These are phyloP conservation scores for Drosophila koepferae DNA, from an alignment of 2,888 invertebrate species.

Conservation along the genomic window DNA sequence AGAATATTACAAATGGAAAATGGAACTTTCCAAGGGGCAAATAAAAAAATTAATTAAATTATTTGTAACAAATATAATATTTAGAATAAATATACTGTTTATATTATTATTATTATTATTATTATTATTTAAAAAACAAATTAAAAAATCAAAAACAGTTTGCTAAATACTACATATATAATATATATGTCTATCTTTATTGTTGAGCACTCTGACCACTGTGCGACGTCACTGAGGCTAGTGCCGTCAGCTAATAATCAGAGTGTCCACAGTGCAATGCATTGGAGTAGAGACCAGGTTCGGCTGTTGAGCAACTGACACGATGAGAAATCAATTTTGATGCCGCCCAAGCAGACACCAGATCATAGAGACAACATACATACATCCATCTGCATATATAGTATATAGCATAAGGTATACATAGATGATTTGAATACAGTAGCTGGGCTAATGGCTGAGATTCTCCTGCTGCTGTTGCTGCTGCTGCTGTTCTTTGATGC, in stretches of 20 bases:
- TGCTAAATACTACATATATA: too few species aligned
- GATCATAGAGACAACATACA: slow-evolving; percentile 26
- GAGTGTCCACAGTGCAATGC: slow-evolving; percentile 53
- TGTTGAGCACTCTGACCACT: slow-evolving; percentile 16
- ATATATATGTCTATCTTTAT: background rate
- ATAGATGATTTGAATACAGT: slow-evolving; percentile 71
- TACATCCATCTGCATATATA: background rate
- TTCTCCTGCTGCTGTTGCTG: slow-evolving; percentile 41
- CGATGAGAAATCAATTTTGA: slow-evolving; percentile 75
- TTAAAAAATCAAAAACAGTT: too few species aligned
- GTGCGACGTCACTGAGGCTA: slow-evolving; percentile 62
- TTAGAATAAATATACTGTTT: background rate
- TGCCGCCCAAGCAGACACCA: slow-evolving; percentile 72
- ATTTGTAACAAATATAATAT: too few species aligned
- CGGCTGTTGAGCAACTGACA: slow-evolving; percentile 63
- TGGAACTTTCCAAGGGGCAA: too few species aligned
- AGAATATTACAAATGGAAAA: too few species aligned
- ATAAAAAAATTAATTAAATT: too few species aligned
- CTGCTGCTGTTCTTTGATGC: slow-evolving; percentile 68
- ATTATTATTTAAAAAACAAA: too few species aligned
- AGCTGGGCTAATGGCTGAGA: slow-evolving; percentile 73
- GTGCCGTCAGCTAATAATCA: slow-evolving; percentile 69
- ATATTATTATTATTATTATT: background rate
- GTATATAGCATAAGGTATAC: slow-evolving; percentile 3
- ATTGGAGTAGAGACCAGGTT: slow-evolving; percentile 50